Evolutionary conservation across 1,140 invertebrate species (phyloP), one percentile per base, ranked within the genome.

Genomic region (Ectropis grisescens): DNA sequence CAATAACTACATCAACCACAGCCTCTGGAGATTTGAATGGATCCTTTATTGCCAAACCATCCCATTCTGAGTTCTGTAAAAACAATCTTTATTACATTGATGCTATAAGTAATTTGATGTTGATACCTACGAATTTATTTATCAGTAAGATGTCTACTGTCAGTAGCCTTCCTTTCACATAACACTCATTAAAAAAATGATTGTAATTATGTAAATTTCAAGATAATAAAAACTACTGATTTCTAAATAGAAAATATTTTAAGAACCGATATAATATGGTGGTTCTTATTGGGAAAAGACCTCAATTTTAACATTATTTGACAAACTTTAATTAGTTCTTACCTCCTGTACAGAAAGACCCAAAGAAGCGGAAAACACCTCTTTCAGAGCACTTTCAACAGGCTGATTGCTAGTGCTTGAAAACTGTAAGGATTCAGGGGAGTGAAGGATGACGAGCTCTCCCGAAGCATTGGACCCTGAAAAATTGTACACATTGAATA

Each of bases 21-120:
- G 90, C 91, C 75, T 93, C 89, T 13, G 93, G 90, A 37, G 90
- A 83, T 41, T 88, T 84, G 48, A 95, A 94, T 5, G 92, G 89
- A 81, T 92, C 86, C 1, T 75, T 83, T 27, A 93, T 85, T 14
- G 76, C 84, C 33, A 95, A 55, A 9, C 91, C 91, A 47, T 82
- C 82, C 91, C 92, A 94, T 42, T 85, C 82, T 19, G 86, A 84
- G 47, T 82, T 85, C 87, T 91, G 57, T 2, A 82, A n/a, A 84
- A 35, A 38, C 10, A 11, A 19, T 32, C 33, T 10, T 7, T 30
- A 28, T 27, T 14, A 12, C n/a, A n/a, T n/a, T n/a, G n/a, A n/a
- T n/a, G n/a, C n/a, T n/a, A n/a, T n/a, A n/a, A n/a, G n/a, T n/a
- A n/a, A n/a, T n/a, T n/a, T n/a, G n/a, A n/a, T n/a, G n/a, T n/a